A percentile compares a stretch with the other conserved stretches of the same genome.
These are phyloP conservation scores for Cynocephalus volans DNA, from an alignment of 2,113 vertebrate genomes.

Conservation along the genomic window DNA sequence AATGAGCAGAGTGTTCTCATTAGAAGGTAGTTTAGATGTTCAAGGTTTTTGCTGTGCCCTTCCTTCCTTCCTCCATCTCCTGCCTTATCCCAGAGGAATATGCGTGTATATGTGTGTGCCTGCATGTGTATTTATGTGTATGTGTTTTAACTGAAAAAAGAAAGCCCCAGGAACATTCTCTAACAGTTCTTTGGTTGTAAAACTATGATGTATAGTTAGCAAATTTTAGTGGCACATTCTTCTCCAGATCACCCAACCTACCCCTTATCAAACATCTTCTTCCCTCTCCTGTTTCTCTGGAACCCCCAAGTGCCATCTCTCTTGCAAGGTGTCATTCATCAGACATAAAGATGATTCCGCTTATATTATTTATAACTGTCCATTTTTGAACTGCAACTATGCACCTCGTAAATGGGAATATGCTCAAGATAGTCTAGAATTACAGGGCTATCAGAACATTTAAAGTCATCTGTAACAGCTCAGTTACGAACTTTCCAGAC, in stretches of 20 bases:
- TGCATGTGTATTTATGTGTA: neutral
- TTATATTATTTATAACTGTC: neutral
- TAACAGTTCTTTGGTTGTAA: neutral
- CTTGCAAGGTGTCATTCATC: neutral
- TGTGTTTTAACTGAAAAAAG: neutral
- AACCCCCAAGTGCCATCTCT: neutral
- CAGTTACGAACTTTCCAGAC: neutral
- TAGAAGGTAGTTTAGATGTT: neutral
- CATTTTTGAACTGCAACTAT: neutral
- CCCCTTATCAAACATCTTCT: neutral
- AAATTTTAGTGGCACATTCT: neutral
- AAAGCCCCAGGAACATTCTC: neutral
- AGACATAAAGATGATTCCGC: constrained; percentile 11
- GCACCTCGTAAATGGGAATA: neutral
- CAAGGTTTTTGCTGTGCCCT: neutral
- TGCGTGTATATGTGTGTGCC: neutral
- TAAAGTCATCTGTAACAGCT: neutral
- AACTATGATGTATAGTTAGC: neutral
- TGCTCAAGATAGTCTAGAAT: neutral
- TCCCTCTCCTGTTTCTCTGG: constrained; percentile 5
- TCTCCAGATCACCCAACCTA: neutral
- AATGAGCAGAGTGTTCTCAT: neutral
- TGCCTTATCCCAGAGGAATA: neutral
- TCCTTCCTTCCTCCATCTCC: neutral
- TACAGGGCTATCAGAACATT: neutral